Base-by-base conservation (phyloP, 2,888 invertebrate genomes). In the Punctoribates punctum region DNA sequence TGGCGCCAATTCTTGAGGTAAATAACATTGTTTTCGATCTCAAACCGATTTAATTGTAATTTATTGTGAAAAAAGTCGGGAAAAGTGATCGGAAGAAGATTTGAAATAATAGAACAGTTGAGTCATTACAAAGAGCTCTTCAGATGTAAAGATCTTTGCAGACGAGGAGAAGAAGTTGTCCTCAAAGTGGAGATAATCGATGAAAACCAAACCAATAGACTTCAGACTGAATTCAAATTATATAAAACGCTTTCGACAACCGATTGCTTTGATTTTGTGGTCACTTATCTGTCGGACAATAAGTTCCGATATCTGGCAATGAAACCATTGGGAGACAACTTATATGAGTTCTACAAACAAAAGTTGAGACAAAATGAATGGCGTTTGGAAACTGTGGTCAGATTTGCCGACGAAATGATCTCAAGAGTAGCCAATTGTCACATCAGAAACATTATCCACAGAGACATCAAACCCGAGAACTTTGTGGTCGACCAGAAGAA, bases 391-490 rank as follows among this genome's bases (percentile, higher is more conserved):
- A 1, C 8, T 20, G 25, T 48, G 25, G 72, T 72, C 72, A 42
- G 15, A 11, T 72, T 25, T 20, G 72, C 72, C 15, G 48, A 48
- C 23, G 15, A 48, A 42, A 72, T 72, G 72, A 46, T 72, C 34
- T 5, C 48, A 13, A 23, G 72, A 15, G 25, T 72, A 13, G 46
- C 46, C 5, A 72, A 72, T 17, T 72, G 72, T 78, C 99, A 99
- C 86, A 91, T 92, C 0, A 88, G 97, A 82, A 92, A 94, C 85
- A 98, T 99, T 81, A 97, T 98, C 78, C 98, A 99, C 85, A 88
- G 98, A 79, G 99, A 99, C 84, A 90, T 99, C 77, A 99, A 99
- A 83, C 99, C 99, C 0, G 96, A 97, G 83, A 99, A 99, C 86
- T 96, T 99, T 0, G 85, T 99, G 13, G 86, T 99, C 4, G 72